Base-by-base conservation (phyloP, 2,888 invertebrate species). In the Oscheius sp. region DNA sequence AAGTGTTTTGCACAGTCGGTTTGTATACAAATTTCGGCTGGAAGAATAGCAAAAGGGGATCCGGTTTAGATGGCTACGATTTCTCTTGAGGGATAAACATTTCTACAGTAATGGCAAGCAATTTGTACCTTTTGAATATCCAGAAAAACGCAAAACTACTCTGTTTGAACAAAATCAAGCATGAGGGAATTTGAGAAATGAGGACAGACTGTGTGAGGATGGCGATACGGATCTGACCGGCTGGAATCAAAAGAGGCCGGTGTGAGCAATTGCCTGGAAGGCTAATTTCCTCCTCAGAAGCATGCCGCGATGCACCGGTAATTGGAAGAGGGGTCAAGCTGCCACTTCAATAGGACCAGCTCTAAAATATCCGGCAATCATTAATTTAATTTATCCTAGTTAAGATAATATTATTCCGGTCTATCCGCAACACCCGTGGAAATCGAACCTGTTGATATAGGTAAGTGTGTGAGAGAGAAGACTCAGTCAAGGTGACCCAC, bases 231-330 rank as follows among this genome's bases (percentile, higher is more conserved):
- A 52, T 64, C 25, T n/a, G 46, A 25, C 46, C 46, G 64, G 29
- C 64, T 25, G 49, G 66, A 29, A 66, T 52, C 35, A 25, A 66
- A 66, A 66, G 66, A 18, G 52, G 66, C 66, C 52, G 66, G 66
- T 66, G 66, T 29, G 66, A 66, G 66, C 66, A 66, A 66, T 66
- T 66, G 66, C 66, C 66, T 66, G 66, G 66, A 66, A 66, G 66
- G 66, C 66, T 66, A 66, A 66, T 66, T 66, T 66, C 66, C 66
- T 52, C 49, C 35, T 66, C 27, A 66, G 66, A 66, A 52, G 66
- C 52, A n/a, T n/a, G 49, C 66, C 49, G 64, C 46, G 46, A 49
- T 25, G 49, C 46, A 64, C 45, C 64, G 64, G 66, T 66, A 66
- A 66, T 66, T 66, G 52, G 66, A 45, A 43, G 49, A 29, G 46